A percentile compares a stretch with the other conserved stretches of the same genome.
Evolutionary conservation across 2,797 vertebrate species (phyloP).

Genomic region (Echiichthys vipera): DNA sequence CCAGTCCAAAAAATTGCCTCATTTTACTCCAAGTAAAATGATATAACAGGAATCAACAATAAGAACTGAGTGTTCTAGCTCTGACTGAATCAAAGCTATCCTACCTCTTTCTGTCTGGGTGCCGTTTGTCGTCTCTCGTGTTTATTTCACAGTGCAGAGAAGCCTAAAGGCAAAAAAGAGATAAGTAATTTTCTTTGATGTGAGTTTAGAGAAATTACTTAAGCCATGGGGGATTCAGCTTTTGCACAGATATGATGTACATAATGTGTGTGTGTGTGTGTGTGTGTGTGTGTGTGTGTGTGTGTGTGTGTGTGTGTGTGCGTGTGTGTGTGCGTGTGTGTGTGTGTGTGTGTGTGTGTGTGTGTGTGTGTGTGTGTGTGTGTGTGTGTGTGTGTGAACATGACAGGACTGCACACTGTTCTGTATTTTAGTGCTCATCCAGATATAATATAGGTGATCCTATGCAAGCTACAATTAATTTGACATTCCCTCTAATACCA

Average conservation of each 20-base stretch:
- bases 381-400: constrained; percentile 10
- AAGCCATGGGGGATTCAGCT: constrained; percentile 62
- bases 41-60: constrained; percentile 43
- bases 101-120: constrained; percentile 35
- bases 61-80: constrained; percentile 33
- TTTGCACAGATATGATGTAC: constrained; percentile 27
- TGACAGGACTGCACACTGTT: constrained; percentile 29
- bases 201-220: constrained; percentile 74
- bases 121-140: constrained; percentile 35
- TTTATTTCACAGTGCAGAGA: constrained; percentile 63
- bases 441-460: background rate
- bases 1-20: constrained; percentile 10
- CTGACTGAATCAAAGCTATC: constrained; percentile 55
- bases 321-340: too few relatives aligned
- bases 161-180: constrained; percentile 50
- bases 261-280: background rate
- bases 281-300: constrained; percentile 7
- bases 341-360: constrained; percentile 9
- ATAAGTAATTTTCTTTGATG: constrained; percentile 76
- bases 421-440: background rate
- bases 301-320: background rate
- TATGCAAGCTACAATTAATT: background rate
- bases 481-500: background rate
- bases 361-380: constrained; percentile 12
- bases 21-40: constrained; percentile 38